Base-by-base conservation (phyloP, 2,797 vertebrate genomes). In the Aulostomus chinensis region DNA sequence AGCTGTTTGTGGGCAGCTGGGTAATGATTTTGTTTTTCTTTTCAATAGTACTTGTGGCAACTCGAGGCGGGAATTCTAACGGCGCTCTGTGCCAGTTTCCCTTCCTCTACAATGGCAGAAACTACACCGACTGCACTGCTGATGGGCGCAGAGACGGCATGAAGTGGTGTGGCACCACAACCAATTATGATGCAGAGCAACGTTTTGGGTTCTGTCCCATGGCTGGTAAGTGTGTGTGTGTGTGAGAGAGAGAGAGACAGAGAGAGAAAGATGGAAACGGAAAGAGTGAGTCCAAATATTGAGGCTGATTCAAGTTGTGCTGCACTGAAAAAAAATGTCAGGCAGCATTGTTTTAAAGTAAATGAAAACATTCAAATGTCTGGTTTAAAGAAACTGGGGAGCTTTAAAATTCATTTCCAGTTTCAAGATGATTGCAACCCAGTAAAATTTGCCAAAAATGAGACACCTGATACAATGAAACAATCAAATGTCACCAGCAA, bases 121-220 rank as follows among this genome's bases (percentile, higher is more conserved):
- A 99, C 88, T 98, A 99, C 74, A 97, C 94, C 0, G 97, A 98
- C 73, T 99, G 97, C 24, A 98, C 97, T 0, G 91, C 96, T 0
- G 97, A 99, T 59, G 97, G 97, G 8, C 91, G 97, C 0, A 90
- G 91, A 47, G 97, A 99, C 53, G 95, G 93, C 74, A 99, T 99
- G 97, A 99, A 98, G 43, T 99, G 97, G 97, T 99, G 97, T 5
- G 95, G 96, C 38, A 99, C 97, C 54, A 99, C 96, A 0, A 75
- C 75, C 22, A 91, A 99, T 88, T 99, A 94, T 1, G 96, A 99
- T 0, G 85, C 73, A 0, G 96, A 99, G 52, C 93, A 94, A 38
- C 94, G 90, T n/a, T 99, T 95, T 73, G 97, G 97, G 4, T 99
- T 99, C 91, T 99, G 97, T 59, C 97, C 97, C 15, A 99, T 99